Conservation (phyloP, 2,797 vertebrate genomes). For the Paguma larvata region DNA sequence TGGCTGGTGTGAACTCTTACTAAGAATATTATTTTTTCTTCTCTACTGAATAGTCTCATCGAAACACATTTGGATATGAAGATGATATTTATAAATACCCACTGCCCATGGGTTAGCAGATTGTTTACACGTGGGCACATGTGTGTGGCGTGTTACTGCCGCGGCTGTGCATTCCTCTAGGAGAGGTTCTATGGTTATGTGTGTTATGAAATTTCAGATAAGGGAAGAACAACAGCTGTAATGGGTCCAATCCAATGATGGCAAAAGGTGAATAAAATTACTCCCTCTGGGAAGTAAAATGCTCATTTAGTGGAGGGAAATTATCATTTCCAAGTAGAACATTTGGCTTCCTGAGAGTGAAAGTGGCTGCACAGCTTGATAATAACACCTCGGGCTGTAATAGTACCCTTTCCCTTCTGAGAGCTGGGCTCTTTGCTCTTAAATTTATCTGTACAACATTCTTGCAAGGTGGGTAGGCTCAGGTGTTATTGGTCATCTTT, state of each 20-base stretch:
- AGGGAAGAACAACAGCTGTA: constrained; percentile 79
- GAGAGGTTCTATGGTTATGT: constrained; percentile 58
- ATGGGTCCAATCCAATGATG: constrained; percentile 72
- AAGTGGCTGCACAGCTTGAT: constrained; percentile 78
- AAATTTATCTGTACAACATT: constrained; percentile 69
- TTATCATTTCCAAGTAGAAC: constrained; percentile 81
- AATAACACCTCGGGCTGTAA: constrained; percentile 73
- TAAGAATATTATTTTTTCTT: constrained; percentile 62
- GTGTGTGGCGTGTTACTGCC: not conserved
- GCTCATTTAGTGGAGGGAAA: constrained; percentile 78
- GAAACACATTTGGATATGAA: not conserved
- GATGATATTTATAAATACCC: not conserved
- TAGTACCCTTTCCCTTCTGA: constrained; percentile 65
- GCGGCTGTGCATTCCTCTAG: constrained; percentile 20
- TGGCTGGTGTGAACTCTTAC: not conserved
- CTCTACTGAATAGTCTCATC: constrained; percentile 1
- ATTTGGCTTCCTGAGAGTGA: constrained; percentile 80
- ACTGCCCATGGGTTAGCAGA: not conserved
- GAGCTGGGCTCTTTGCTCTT: constrained; percentile 54
- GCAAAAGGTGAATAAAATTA: constrained; percentile 81
- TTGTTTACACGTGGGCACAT: not conserved
- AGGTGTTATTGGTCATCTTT: constrained; percentile 60
- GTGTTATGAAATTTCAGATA: constrained; percentile 76
- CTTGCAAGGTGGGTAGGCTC: constrained; percentile 52
- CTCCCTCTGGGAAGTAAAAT: constrained; percentile 80